Evolutionary conservation across 1,140 invertebrate species (phyloP).

Genomic region (Atopsyche davidsoni): DNA sequence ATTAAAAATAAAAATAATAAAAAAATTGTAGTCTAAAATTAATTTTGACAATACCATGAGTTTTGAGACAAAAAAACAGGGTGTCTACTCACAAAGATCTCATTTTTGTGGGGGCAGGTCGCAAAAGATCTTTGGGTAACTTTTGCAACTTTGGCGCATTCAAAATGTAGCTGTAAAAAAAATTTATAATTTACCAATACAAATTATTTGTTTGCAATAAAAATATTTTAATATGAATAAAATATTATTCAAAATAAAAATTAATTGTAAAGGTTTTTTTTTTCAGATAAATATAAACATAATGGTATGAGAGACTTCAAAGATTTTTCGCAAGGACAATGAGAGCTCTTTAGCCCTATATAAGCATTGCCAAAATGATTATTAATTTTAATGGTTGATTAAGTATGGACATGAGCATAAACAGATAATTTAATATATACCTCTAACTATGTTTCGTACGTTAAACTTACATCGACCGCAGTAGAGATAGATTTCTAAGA

Average conservation of each 20-base stretch:
- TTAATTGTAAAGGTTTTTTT: background rate
- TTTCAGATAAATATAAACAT: background rate
- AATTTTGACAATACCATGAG: conserved; percentile 1
- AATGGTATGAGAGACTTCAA: background rate
- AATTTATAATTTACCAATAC: conserved; percentile 3
- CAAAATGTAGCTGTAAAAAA: conserved; percentile 23
- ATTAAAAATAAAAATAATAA: conserved; percentile 6
- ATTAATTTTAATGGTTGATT: background rate
- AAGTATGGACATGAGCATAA: background rate
- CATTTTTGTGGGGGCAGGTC: conserved; percentile 12
- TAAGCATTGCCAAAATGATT: background rate
- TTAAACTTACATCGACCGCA: conserved; percentile 24
- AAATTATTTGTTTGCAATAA: background rate
- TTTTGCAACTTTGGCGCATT: conserved; percentile 17
- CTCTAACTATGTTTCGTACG: background rate
- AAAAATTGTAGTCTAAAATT: conserved; percentile 2
- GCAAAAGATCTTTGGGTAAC: conserved; percentile 15
- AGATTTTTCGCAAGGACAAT: background rate
- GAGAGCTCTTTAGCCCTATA: no score
- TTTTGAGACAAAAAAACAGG: background rate
- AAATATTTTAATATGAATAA: background rate
- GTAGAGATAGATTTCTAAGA: conserved; percentile 8
- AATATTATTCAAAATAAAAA: background rate
- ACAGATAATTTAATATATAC: background rate
- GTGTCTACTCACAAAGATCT: conserved; percentile 14